Evolutionary conservation across 2,797 vertebrate species (phyloP).

Genomic region (Myripristis jacobus): DNA sequence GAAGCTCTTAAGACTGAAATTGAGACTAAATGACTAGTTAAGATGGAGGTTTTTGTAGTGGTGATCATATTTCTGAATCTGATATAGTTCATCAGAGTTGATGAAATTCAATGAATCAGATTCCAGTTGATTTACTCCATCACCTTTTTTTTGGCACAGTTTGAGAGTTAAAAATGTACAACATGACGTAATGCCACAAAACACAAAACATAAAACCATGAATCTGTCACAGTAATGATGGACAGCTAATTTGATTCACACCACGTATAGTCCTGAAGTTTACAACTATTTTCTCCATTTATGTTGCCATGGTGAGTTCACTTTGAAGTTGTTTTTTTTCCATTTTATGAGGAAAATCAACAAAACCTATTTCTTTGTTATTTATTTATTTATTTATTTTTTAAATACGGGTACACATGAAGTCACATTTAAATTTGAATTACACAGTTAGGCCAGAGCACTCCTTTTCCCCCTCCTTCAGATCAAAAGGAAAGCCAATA

Average conservation of each 20-base stretch:
- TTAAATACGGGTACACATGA: conserved; percentile 66
- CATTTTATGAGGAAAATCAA: conserved; percentile 37
- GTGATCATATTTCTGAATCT: neutral
- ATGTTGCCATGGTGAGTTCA: conserved; percentile 7
- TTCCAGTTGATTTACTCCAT: neutral
- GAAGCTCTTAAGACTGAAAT: too few species aligned
- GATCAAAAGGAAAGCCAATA: conserved; percentile 86
- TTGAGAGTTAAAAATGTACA: neutral
- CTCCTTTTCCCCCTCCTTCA: conserved; percentile 67
- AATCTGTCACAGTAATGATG: neutral
- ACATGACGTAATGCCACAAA: neutral
- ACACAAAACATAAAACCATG: neutral
- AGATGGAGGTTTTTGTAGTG: neutral
- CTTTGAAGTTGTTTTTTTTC: conserved; percentile 67
- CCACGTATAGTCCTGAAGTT: conserved; percentile 14
- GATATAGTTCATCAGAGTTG: neutral
- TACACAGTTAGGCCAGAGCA: conserved; percentile 71
- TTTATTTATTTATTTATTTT: too few species aligned
- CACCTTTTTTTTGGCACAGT: neutral
- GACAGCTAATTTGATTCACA: neutral
- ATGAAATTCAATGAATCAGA: neutral
- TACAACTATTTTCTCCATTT: conserved; percentile 25
- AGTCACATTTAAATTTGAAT: conserved; percentile 79
- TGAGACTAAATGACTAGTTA: too few species aligned
- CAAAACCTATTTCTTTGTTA: conserved; percentile 69